phyloP scores from a whole-genome alignment of 2,113 vertebrate genomes.

The Myiozetetes cayanensis region DNA sequence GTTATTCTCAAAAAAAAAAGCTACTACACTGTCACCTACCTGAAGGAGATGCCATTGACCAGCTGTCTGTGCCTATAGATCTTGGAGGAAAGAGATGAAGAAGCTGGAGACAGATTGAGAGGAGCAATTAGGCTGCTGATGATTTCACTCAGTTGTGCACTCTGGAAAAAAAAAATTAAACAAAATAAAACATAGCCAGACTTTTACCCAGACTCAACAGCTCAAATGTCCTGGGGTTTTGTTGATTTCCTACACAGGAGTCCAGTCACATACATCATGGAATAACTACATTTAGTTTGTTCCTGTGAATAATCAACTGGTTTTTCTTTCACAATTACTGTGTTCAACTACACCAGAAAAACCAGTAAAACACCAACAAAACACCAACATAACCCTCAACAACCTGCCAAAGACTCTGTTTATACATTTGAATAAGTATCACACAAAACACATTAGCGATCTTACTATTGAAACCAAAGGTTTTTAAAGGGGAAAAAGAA shows the following conservation, averaged over 20 bases:
- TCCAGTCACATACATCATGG: neutral
- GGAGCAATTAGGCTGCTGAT: conserved; percentile 90
- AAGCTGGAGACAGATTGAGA: conserved; percentile 79
- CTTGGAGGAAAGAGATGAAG: conserved; percentile 79
- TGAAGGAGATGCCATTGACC: conserved; percentile 73
- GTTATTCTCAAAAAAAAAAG: neutral
- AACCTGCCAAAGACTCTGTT: neutral
- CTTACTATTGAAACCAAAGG: neutral
- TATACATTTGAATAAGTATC: neutral
- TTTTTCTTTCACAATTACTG: neutral
- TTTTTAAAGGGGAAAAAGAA: neutral
- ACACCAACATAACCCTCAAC: neutral
- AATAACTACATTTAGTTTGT: neutral
- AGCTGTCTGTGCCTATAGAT: conserved; percentile 68
- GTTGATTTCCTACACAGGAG: neutral
- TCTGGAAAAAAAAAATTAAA: conserved; percentile 75
- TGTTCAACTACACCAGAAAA: neutral
- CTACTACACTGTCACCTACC: conserved; percentile 69
- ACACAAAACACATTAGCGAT: neutral
- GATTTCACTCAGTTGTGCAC: conserved; percentile 89
- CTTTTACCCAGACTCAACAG: neutral
- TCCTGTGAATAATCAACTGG: neutral
- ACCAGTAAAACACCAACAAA: neutral
- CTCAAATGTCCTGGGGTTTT: neutral
- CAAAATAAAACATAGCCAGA: conserved; percentile 12